Base-by-base conservation (phyloP, 2,888 invertebrate species). In the Oeneis ivallda region DNA sequence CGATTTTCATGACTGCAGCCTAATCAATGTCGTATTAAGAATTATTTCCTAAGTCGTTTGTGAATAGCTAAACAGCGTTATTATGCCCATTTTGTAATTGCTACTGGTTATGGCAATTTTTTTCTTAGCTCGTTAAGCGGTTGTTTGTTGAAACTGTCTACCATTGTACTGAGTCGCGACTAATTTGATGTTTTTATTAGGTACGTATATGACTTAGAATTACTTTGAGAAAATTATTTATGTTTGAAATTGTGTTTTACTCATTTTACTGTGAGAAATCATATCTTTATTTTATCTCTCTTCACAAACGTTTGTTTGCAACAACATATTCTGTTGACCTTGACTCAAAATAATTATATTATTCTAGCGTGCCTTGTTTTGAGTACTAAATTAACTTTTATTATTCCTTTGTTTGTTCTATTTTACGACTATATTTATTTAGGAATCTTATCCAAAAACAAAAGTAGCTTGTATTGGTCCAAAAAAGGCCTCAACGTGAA, bases 1-100 rank as follows among this genome's bases (percentile, higher is more conserved):
- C 72, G 53, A 65, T 81, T 84, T 79, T 82, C 86, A 81, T 87
- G 81, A 79, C 84, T 80, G 76, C 76, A 74, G 81, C 71, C 86
- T 89, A 87, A 92, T 92, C 89, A 91, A 88, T 89, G 90, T 90
- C 89, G 79, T 90, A 90, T 90, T 87, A 89, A 86, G 87, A 91
- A 90, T 88, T 86, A 82, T 86, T 84, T 81, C 81, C 83, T 78
- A 79, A 76, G 84, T 91, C 87, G 90, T 91, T 90, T 90, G 86
- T 91, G 90, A 84, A 88, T 91, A 81, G 72, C 79, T 89, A 88
- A 91, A 80, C 74, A 77, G 80, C 68, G 75, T 82, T 82, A 81
- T 91, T 89, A 87, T 74, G 78, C 76, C 74, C 71, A 84, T 84
- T 86, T 84, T 87, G 90, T 92, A 92, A 92, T 92, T 90, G 87